These are phyloP conservation scores for Prionace glauca DNA, from an alignment of 2,797 vertebrate species.

Conservation along the genomic window DNA sequence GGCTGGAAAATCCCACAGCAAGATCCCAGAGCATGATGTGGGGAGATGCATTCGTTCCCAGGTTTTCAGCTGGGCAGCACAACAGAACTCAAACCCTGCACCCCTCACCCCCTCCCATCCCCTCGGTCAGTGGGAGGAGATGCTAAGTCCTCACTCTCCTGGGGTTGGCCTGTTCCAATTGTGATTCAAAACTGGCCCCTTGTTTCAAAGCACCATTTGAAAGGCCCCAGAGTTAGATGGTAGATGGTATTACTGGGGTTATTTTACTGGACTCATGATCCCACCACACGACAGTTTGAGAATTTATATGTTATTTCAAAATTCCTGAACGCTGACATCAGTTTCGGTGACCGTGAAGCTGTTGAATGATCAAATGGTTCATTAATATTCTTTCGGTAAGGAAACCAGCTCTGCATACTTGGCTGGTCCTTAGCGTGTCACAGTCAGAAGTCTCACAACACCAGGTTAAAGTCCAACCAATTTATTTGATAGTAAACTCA, in stretches of 20 bases:
- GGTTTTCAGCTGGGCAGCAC: neutral
- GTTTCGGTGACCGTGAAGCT: neutral
- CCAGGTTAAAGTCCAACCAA: too few relatives aligned
- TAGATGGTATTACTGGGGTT: neutral
- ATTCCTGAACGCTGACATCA: neutral
- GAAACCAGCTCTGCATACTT: neutral
- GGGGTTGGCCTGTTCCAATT: neutral
- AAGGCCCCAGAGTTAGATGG: neutral
- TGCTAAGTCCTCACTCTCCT: too few relatives aligned
- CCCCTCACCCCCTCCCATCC: too few relatives aligned
- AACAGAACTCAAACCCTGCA: neutral
- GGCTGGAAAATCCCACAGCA: too few relatives aligned
- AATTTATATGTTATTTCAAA: neutral
- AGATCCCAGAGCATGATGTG: too few relatives aligned
- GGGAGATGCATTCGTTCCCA: neutral
- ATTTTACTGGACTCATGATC: neutral
- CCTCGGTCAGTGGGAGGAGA: neutral
- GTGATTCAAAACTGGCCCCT: neutral
- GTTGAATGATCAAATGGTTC: neutral
- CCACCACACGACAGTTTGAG: neutral
- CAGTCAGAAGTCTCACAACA: too few relatives aligned
- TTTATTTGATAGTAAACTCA: too few relatives aligned
- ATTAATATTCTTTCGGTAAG: neutral
- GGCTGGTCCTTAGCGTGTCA: neutral
- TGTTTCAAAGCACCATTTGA: neutral